These are phyloP conservation scores for Discoglossus pictus DNA, from an alignment of 2,797 vertebrate genomes.

Conservation along the genomic window DNA sequence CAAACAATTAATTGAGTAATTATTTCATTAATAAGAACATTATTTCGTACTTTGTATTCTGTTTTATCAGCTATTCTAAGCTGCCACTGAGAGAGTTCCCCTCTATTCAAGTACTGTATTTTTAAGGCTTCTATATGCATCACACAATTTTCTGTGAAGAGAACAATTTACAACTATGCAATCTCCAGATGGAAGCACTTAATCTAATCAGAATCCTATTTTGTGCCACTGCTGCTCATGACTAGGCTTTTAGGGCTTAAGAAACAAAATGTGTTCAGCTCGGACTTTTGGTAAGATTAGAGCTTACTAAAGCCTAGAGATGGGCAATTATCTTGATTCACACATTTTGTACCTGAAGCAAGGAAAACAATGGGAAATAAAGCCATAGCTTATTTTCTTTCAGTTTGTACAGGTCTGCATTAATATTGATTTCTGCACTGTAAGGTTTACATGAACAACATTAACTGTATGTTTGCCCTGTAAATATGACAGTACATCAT, in stretches of 20 bases:
- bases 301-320: slow-evolving; percentile 38
- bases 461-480: neutral
- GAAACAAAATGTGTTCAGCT: slow-evolving; percentile 47
- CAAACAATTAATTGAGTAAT: slow-evolving; percentile 37
- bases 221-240: slow-evolving; percentile 47
- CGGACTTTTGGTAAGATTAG: slow-evolving; percentile 46
- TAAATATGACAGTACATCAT: no score
- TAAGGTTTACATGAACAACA: neutral
- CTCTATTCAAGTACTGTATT: slow-evolving; percentile 25
- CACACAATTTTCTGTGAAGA: slow-evolving; percentile 39
- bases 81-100: slow-evolving; percentile 3
- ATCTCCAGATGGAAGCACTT: slow-evolving; percentile 52
- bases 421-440: neutral
- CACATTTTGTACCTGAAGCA: slow-evolving; percentile 47
- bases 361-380: slow-evolving; percentile 43
- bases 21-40: no score
- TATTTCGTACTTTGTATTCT: slow-evolving; percentile 17
- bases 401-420: neutral
- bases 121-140: slow-evolving; percentile 34
- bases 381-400: slow-evolving; percentile 25
- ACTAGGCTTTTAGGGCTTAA: slow-evolving; percentile 48
- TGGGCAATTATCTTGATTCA: slow-evolving; percentile 46
- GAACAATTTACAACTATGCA: slow-evolving; percentile 51
- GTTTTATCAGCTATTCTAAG: neutral
- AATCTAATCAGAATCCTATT: slow-evolving; percentile 53